phyloP scores from a whole-genome alignment of 2,113 vertebrate species.

The Cariama cristata region DNA sequence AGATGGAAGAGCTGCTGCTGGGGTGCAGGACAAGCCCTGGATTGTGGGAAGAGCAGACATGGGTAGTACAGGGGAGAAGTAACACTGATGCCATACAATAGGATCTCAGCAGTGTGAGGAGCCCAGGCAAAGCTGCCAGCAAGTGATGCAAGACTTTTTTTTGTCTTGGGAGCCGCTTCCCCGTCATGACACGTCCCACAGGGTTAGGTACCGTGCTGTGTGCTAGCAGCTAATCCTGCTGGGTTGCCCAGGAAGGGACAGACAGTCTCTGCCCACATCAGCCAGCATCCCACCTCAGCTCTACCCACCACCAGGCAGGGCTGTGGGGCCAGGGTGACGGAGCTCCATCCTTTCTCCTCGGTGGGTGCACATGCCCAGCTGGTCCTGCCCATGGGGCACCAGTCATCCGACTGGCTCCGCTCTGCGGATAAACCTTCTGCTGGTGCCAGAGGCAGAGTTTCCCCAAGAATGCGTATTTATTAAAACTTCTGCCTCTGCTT shows the following conservation, averaged over 20 bases:
- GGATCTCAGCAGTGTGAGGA: background rate
- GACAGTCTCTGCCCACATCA: background rate
- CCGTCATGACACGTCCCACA: accelerated
- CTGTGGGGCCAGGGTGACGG: background rate
- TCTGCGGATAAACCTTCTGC: background rate
- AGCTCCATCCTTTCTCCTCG: background rate
- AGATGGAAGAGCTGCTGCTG: background rate
- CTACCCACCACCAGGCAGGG: background rate
- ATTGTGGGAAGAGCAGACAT: background rate
- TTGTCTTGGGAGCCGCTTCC: background rate
- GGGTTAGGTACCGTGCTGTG: accelerated
- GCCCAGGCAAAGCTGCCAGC: background rate
- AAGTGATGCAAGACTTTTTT: background rate
- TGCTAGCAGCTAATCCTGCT: background rate
- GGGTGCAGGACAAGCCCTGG: background rate
- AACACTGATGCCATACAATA: background rate
- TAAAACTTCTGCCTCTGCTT: background rate
- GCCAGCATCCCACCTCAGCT: background rate
- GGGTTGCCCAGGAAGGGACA: background rate
- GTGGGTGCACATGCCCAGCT: background rate
- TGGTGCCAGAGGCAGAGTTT: background rate
- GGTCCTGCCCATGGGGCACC: background rate
- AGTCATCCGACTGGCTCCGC: accelerated
- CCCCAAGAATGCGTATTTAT: background rate
- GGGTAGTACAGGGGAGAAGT: background rate